Conservation (phyloP, 30 jellyfish, hydroid and myxozoan species). For the Catostylus mosaicus region DNA sequence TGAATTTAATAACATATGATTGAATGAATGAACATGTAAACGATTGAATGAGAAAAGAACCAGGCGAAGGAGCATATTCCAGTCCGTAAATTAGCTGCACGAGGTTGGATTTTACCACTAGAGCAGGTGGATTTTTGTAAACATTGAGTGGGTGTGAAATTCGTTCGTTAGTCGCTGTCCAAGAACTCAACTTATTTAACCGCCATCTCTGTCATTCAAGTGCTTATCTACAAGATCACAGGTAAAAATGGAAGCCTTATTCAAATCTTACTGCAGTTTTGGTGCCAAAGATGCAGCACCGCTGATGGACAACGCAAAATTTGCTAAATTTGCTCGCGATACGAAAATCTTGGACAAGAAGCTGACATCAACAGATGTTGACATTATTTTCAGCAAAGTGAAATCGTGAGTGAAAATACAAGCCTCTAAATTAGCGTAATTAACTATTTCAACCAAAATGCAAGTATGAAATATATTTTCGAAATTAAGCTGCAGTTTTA, state of each 20-base stretch:
- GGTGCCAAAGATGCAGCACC: slow-evolving; percentile 95
- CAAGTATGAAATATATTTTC: too few species aligned
- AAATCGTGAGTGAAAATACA: slow-evolving; percentile 38
- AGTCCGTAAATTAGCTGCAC: slow-evolving; percentile 16
- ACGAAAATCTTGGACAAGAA: slow-evolving; percentile 90
- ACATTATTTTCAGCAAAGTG: slow-evolving; percentile 89
- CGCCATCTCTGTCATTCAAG: too few species aligned
- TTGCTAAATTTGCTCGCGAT: slow-evolving; percentile 95
- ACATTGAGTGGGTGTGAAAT: neutral
- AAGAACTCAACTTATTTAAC: too few species aligned
- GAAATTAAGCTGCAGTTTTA: neutral
- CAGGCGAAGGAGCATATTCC: neutral
- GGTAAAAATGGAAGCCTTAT: slow-evolving; percentile 91
- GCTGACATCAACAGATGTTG: slow-evolving; percentile 94
- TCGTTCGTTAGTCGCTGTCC: neutral
- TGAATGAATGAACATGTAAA: too few species aligned
- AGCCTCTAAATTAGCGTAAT: too few species aligned
- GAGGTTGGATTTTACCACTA: slow-evolving; percentile 1
- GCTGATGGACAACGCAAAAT: slow-evolving; percentile 94
- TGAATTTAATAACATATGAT: too few species aligned
- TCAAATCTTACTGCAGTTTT: slow-evolving; percentile 93
- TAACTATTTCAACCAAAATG: too few species aligned
- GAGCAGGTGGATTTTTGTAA: slow-evolving; percentile 28
- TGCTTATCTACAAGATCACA: too few species aligned
- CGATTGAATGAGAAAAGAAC: neutral